Percentiles rank a stretch among this genome's conserved stretches.
These are phyloP conservation scores for Acutogordius australiensis DNA, from an alignment of 2,888 invertebrate species.

Conservation along the genomic window DNA sequence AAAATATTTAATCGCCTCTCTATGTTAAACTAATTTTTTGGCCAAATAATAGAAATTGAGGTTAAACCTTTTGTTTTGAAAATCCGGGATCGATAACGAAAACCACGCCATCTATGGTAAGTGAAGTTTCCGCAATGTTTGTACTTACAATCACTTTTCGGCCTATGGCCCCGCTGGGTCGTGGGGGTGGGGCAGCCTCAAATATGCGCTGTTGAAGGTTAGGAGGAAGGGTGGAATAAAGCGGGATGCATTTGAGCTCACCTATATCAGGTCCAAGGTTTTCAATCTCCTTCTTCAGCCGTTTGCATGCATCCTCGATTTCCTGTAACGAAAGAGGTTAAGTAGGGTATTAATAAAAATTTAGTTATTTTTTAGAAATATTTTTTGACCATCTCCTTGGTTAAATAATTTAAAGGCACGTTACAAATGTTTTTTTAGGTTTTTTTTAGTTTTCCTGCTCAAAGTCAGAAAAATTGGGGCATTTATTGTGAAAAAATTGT, in stretches of 20 bases:
- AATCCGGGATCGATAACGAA: slow-evolving; percentile 99
- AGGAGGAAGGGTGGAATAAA: slow-evolving; percentile 90
- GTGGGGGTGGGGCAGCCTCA: slow-evolving; percentile 60
- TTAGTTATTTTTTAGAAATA: no score
- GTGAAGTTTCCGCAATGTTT: slow-evolving; percentile 90
- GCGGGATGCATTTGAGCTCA: slow-evolving; percentile 80
- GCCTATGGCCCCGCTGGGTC: slow-evolving; percentile 56
- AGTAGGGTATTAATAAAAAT: no score
- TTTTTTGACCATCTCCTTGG: no score
- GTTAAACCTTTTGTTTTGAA: slow-evolving; percentile 66
- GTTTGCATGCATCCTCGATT: slow-evolving; percentile 92
- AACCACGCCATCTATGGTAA: slow-evolving; percentile 95
- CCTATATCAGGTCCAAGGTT: slow-evolving; percentile 84
- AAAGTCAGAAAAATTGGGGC: no score
- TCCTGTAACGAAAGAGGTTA: slow-evolving; percentile 29
- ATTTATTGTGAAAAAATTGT: no score
- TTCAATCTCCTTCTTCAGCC: slow-evolving; percentile 76
- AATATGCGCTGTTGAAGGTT: slow-evolving; percentile 86
- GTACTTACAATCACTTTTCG: slow-evolving; percentile 83
- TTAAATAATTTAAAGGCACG: no score
- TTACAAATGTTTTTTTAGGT: no score
- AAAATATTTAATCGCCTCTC: no score
- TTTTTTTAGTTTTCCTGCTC: no score
- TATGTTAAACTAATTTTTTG: no score
- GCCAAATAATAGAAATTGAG: no score